Evolutionary conservation across 2,113 vertebrate genomes (phyloP), one percentile per base, ranked within the genome.

Genomic region (Ginglymostoma cirratum): DNA sequence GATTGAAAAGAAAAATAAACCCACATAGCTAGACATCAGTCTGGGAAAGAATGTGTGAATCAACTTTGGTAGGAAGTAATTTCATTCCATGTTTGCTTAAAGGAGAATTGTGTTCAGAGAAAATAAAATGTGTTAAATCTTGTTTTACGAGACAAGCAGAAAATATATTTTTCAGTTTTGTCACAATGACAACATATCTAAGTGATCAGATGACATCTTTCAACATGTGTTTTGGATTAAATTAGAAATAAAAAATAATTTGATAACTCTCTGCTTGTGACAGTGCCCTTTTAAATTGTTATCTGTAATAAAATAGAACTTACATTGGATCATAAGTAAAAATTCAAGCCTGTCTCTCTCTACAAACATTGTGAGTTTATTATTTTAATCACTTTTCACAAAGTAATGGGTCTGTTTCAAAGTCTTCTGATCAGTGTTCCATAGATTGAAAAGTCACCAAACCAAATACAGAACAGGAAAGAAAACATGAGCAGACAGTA

Each of bases 401-500:
- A 95, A 95, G 69, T 95, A 70, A 95, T 95, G 94, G 38, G 69
- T 48, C 69, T 95, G 69, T 95, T 76, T 95, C 67, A 95, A 95
- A 95, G 67, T 48, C 69, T 95, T 48, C 67, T 93, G 61, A 93
- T 93, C 94, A 95, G 23, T 72, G 94, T 72, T 95, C 67, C 67
- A 95, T 95, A 72, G 67, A 76, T 69, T 95, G 94, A 95, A 95
- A 95, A 95, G 72, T 95, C 67, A 95, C 42, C 69, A 95, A 95
- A 95, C 67, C n/a, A 95, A 95, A 95, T 70, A 72, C 94, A 95
- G 67, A 12, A 95, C 42, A 95, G 94, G 67, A 95, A 95, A 15
- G 67, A 72, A 93, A 93, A 93, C 89, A 93, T 93, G 89, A 93
- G 89, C n/a, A 93, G 89, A 90, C 89, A 67, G 89, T 93, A 95